Conservation (phyloP, 2,113 vertebrate species). For the Melanerpes formicivorus region DNA sequence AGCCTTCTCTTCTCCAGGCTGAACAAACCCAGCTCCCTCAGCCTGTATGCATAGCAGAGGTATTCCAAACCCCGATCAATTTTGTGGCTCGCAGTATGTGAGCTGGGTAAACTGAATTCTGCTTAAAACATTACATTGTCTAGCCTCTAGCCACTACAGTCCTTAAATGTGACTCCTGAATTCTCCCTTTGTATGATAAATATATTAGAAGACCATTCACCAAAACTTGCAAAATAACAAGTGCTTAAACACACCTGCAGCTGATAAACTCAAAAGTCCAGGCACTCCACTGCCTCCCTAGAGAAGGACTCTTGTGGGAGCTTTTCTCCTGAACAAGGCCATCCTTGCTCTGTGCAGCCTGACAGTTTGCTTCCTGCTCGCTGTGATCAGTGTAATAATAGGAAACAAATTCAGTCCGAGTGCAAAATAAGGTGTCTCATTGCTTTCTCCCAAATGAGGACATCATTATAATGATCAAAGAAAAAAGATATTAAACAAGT, state of each 20-base stretch:
- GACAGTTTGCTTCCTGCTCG: neutral
- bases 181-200: neutral
- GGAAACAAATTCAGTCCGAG: neutral
- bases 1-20: too few species aligned
- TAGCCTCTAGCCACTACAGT: accelerated
- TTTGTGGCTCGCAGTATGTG: neutral
- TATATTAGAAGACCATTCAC: neutral
- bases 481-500: neutral
- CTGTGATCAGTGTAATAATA: neutral
- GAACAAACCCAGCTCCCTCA: too few species aligned
- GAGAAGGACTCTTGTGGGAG: neutral
- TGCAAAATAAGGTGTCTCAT: neutral
- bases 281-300: neutral
- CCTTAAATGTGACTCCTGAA: neutral
- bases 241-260: neutral
- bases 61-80: too few species aligned
- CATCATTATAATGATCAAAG: neutral
- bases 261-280: neutral
- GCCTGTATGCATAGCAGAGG: too few species aligned
- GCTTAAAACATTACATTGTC: neutral
- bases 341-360: neutral
- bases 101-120: neutral
- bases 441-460: neutral
- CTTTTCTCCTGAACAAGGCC: neutral
- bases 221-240: neutral